Base-by-base conservation (phyloP, 2,113 vertebrate genomes). In the Xiphophorus maculatus region DNA sequence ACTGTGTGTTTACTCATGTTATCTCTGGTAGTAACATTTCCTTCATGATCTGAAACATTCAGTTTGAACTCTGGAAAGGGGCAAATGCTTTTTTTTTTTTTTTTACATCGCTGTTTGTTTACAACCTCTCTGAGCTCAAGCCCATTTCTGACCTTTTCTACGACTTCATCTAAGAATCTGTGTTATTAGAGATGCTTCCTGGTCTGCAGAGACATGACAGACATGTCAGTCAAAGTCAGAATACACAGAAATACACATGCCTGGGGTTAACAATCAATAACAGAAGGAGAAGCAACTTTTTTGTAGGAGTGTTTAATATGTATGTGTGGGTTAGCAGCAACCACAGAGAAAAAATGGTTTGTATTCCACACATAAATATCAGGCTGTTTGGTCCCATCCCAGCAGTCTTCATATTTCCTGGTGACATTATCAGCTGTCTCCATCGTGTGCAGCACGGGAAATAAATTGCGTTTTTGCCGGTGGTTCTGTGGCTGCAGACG, bases 281-380 rank as follows among this genome's bases (percentile, higher is more conserved):
- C 74, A 83, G 70, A 71, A 89, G 87, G 71, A 60, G 3, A 60
- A 86, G 85, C 71, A 90, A 83, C 80, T 87, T 91, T 86, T 91
- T 84, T 4, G 30, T 9, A 4, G 58, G 82, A 61, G 73, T 81
- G 60, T 69, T 76, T 74, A 68, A 79, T 76, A 77, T 86, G 70
- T 29, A 22, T 54, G 77, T 76, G 73, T 51, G 54, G 61, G 76
- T 86, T 88, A 77, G 72, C 54, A 91, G 78, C 89, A 72, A 80
- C 79, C 73, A 73, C 88, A 91, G 87, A 77, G 28, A 17, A 44
- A 67, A 90, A 93, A 94, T 92, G 90, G 93, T 93, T 94, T 94
- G 92, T 94, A 95, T 93, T 93, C 91, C 90, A 94, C 94, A 93
- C 93, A 95, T 94, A 95, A 94, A 94, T 94, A 94, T 90, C 74